Evolutionary conservation across 2,113 vertebrate genomes (phyloP), one percentile per base, ranked within the genome.

Genomic region (Apteryx owenii): DNA sequence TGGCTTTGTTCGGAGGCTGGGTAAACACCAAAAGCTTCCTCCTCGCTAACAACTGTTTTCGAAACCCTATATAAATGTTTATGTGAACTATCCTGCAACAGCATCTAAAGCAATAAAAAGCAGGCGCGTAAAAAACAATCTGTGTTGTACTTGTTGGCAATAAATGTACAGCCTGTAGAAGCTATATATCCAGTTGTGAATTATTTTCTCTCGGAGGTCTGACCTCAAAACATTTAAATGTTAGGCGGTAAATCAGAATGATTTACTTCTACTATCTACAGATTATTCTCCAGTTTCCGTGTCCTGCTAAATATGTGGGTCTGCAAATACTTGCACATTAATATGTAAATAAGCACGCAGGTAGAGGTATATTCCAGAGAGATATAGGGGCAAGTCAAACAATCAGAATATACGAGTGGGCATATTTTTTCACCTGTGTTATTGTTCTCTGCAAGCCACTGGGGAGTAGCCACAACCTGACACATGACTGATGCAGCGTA

Each of bases 51-150:
- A 97, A 98, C 97, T 98, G 98, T 98, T 98, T 98, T 98, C 97
- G 94, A 96, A 98, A 98, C 96, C 97, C 97, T 98, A 98, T 98
- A 98, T 98, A 98, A 98, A 98, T 98, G 98, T 98, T 98, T 98
- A 98, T 82, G 96, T 97, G 97, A 98, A 97, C 97, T 97, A 98
- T 94, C 88, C 70, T 93, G 96, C 88, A 95, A 97, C 89, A 95
- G 93, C 87, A 96, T 95, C 95, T 87, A 96, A 82, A 90, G 95
- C 94, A 97, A 97, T 97, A 98, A 98, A 98, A 96, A 98, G 86
- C 95, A 94, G 71, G 93, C 48, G 56, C 38, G 13, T 80, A 83
- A 98, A 96, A 98, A 85, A 96, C 96, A 97, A 97, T 97, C 83
- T 88, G 80, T 91, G 71, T 72, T 81, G 90, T 93, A 93, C 87